A percentile compares a stretch with the other conserved stretches of the same genome.
Evolutionary conservation across 2,888 invertebrate species (phyloP).

Genomic region (Pollenia labialis): DNA sequence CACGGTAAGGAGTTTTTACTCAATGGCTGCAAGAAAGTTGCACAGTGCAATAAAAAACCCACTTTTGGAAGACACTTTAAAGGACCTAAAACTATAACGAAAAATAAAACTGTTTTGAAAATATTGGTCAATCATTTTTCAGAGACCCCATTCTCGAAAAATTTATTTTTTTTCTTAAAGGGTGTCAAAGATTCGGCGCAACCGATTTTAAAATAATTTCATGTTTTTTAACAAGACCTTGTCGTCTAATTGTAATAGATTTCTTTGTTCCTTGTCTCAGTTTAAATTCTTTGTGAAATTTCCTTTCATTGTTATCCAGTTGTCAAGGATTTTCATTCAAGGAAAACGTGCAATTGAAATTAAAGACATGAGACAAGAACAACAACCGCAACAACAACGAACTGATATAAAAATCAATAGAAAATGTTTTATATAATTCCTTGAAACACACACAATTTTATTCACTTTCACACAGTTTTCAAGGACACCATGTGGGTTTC

Average conservation of each 20-base stretch:
- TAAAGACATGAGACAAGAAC: conserved; percentile 41
- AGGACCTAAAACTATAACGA: too few relatives aligned
- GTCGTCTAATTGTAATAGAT: conserved; percentile 17
- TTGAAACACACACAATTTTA: neutral
- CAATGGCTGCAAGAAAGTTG: too few relatives aligned
- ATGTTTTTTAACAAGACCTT: neutral
- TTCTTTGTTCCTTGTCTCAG: neutral
- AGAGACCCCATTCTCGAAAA: too few relatives aligned
- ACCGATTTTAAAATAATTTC: too few relatives aligned
- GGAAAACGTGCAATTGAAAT: conserved; percentile 56
- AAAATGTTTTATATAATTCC: neutral
- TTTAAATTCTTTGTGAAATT: neutral
- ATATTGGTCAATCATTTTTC: too few relatives aligned
- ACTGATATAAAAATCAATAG: conserved; percentile 54
- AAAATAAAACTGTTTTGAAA: too few relatives aligned
- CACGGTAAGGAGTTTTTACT: too few relatives aligned
- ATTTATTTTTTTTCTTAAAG: too few relatives aligned
- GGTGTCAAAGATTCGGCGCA: too few relatives aligned
- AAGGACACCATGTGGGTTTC: conserved; percentile 51
- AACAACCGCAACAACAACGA: conserved; percentile 7
- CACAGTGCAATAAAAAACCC: too few relatives aligned
- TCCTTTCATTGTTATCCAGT: conserved; percentile 39
- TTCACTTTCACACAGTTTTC: conserved; percentile 31
- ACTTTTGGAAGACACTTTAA: too few relatives aligned
- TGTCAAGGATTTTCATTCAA: conserved; percentile 58